Conservation (phyloP, 2,888 invertebrate species). For the Aphodius granarius region DNA sequence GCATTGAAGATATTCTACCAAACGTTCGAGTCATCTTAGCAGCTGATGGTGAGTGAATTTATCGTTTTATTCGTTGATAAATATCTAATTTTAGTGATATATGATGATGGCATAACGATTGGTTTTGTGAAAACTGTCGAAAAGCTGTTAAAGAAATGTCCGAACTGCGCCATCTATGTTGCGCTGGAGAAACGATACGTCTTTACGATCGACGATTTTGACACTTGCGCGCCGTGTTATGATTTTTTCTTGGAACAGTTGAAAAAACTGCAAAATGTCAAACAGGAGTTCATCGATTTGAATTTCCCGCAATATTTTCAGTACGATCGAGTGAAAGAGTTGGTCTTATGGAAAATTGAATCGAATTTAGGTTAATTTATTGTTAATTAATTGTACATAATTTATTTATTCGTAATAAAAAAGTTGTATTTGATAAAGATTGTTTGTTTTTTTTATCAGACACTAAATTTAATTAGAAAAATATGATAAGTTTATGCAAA, state of each 20-base stretch:
- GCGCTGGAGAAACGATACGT: slow-evolving; percentile 86
- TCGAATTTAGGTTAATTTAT: slow-evolving; percentile 40
- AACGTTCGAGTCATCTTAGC: slow-evolving; percentile 71
- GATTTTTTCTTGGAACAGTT: slow-evolving; percentile 75
- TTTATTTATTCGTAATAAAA: not conserved
- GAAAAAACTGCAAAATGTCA: slow-evolving; percentile 60
- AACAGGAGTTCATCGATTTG: slow-evolving; percentile 63
- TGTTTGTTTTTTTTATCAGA: not conserved
- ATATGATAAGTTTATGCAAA: too few species aligned
- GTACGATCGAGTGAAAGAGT: slow-evolving; percentile 77
- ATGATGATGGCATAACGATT: slow-evolving; percentile 79
- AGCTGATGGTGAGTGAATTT: slow-evolving; percentile 71
- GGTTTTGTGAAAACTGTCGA: slow-evolving; percentile 75
- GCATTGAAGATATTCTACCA: slow-evolving; percentile 60
- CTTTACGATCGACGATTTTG: slow-evolving; percentile 78
- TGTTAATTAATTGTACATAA: not conserved
- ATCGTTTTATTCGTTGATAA: not conserved
- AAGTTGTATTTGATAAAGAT: not conserved
- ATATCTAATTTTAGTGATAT: slow-evolving; percentile 67
- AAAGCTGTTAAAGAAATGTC: slow-evolving; percentile 61
- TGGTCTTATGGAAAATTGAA: slow-evolving; percentile 73
- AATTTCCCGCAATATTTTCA: slow-evolving; percentile 81
- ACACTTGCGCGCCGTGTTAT: slow-evolving; percentile 84
- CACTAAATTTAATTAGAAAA: too few species aligned
- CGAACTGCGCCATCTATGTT: slow-evolving; percentile 64